phyloP scores from a whole-genome alignment of 2,113 vertebrate species.

The Polypterus bichir region DNA sequence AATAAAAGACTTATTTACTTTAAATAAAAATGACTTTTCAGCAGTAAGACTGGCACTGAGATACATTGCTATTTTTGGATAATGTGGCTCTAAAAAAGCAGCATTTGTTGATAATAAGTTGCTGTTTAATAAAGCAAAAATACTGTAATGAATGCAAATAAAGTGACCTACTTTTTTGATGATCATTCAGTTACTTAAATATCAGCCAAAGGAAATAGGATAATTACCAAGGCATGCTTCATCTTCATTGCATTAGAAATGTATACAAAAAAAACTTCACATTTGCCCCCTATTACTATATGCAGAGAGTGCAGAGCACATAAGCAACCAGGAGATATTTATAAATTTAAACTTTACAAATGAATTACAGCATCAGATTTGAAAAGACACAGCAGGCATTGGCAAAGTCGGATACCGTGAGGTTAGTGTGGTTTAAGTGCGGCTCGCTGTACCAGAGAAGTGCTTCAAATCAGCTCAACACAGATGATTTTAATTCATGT shows the following conservation, averaged over 20 bases:
- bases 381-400: conserved; percentile 51
- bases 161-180: not conserved
- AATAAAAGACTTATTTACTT: no score
- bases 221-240: conserved; percentile 43
- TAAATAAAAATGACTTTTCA: no score
- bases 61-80: no score
- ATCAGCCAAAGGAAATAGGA: conserved; percentile 41
- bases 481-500: conserved; percentile 67
- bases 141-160: not conserved
- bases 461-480: conserved; percentile 54
- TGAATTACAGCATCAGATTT: conserved; percentile 50
- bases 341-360: conserved; percentile 42
- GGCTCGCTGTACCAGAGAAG: conserved; percentile 58
- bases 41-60: no score
- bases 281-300: not conserved
- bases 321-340: conserved; percentile 36
- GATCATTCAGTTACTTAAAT: conserved; percentile 39
- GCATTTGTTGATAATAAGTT: not conserved
- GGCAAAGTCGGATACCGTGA: conserved; percentile 55
- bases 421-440: conserved; percentile 61
- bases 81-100: not conserved
- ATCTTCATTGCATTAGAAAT: conserved; percentile 36
- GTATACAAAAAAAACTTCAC: conserved; percentile 20
- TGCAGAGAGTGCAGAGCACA: conserved; percentile 18
- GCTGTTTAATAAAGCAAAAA: not conserved